Evolutionary conservation across 2,888 invertebrate species (phyloP), one percentile per base, ranked within the genome.

Genomic region (Ommatoiulus sabulosus): DNA sequence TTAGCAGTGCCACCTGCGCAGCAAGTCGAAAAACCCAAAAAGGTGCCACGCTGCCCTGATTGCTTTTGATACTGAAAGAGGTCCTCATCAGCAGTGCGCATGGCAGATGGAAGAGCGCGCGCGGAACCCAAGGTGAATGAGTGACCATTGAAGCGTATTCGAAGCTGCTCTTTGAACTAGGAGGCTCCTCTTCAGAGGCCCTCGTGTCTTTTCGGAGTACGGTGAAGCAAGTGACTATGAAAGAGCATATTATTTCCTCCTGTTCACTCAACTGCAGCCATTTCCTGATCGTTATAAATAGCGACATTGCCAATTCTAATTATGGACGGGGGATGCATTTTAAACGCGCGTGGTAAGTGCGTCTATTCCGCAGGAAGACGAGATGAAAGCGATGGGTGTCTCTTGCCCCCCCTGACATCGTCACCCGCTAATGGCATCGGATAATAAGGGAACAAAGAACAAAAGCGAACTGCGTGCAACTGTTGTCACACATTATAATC

Each of bases 401-500:
- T 17, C n/a, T n/a, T n/a, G 17, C 8, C 24, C 20, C 10, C 72
- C 72, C 72, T 72, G 72, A 72, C 72, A 72, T 8, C 10, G 72
- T 72, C 72, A 24, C 72, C 72, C 72, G 72, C 72, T 72, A 72
- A 72, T 72, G 72, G 72, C 24, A 72, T 20, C 72, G 24, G 72
- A 72, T 72, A 72, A 72, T 72, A 24, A 72, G 72, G 72, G 72
- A 24, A 72, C 72, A 7, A 72, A 72, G 72, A 72, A 72, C 72
- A 72, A 24, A 72, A 24, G 24, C 35, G 35, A 24, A 8, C 72
- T 72, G 72, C 72, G 72, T 72, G 72, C 72, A 72, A 72, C 72
- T 72, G 72, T 72, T 72, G 72, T 72, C 72, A 72, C 72, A 72
- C 72, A 72, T 72, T 72, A 72, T 72, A 72, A 72, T 72, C 72